Evolutionary conservation across 2,797 vertebrate genomes (phyloP).

Genomic region (Tangara arthus): DNA sequence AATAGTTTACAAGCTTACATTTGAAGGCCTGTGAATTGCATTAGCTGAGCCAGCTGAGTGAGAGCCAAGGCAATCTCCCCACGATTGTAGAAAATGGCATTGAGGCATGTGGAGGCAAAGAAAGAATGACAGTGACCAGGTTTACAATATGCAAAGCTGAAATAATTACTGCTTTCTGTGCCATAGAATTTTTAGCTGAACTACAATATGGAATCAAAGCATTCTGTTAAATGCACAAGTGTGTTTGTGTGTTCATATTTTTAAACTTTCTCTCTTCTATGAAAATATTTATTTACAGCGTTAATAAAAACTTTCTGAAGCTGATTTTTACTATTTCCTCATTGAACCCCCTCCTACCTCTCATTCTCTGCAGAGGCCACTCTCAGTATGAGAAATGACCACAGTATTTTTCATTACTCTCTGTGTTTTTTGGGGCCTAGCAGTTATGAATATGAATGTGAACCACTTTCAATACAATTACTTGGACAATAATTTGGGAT

Average conservation of each 20-base stretch:
- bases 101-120: conserved; percentile 62
- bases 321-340: not conserved
- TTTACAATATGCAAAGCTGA: conserved; percentile 41
- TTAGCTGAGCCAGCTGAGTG: conserved; percentile 61
- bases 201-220: not conserved
- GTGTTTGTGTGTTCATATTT: not conserved
- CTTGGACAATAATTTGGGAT: not conserved
- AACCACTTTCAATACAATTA: not conserved
- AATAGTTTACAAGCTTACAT: conserved; percentile 66
- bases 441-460: not conserved
- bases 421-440: not conserved
- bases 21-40: conserved; percentile 64
- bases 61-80: conserved; percentile 67
- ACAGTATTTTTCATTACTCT: not conserved
- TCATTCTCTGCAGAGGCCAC: not conserved
- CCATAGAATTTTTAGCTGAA: conserved; percentile 22
- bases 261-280: not conserved
- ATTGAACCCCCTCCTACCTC: not conserved
- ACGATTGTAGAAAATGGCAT: conserved; percentile 47
- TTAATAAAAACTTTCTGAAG: not conserved
- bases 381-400: not conserved
- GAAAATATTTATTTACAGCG: not conserved
- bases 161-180: conserved; percentile 39
- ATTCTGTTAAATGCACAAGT: not conserved
- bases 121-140: conserved; percentile 60